phyloP scores from a whole-genome alignment of 2,888 invertebrate species.

The Adelognathus sp. region DNA sequence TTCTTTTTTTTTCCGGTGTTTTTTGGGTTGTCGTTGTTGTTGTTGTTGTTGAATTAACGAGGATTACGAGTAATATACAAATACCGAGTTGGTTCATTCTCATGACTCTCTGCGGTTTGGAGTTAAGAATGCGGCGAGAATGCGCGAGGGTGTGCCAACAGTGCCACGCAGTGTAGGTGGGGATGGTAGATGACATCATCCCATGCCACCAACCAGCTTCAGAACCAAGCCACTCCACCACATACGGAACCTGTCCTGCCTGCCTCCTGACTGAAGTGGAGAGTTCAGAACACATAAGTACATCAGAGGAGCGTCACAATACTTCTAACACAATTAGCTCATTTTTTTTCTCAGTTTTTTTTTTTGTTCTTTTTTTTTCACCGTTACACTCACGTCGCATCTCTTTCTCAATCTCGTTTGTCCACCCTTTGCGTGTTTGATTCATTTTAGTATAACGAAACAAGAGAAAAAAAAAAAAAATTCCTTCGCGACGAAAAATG shows the following conservation, averaged over 20 bases:
- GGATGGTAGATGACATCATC: slow-evolving; percentile 81
- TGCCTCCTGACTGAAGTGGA: slow-evolving; percentile 81
- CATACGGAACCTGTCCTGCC: slow-evolving; percentile 81
- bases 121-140: slow-evolving; percentile 80
- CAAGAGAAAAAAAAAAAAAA: neutral
- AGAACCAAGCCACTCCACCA: slow-evolving; percentile 80
- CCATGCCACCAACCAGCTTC: slow-evolving; percentile 80
- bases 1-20: slow-evolving; percentile 37
- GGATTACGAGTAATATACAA: slow-evolving; percentile 81
- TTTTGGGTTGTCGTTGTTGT: slow-evolving; percentile 38
- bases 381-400: slow-evolving; percentile 1
- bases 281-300: slow-evolving; percentile 81
- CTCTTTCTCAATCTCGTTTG: slow-evolving; percentile 20
- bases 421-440: slow-evolving; percentile 7
- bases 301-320: slow-evolving; percentile 78
- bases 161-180: slow-evolving; percentile 80
- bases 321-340: slow-evolving; percentile 58
- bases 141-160: slow-evolving; percentile 80
- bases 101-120: slow-evolving; percentile 80
- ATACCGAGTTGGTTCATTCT: slow-evolving; percentile 81
- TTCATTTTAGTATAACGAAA: neutral
- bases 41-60: slow-evolving; percentile 77
- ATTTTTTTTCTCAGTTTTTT: neutral
- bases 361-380: slow-evolving; percentile 2
- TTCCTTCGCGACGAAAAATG: no score